Percentiles rank a stretch among this genome's conserved stretches.
Evolutionary conservation across 64 coral and sea anemone genomes (phyloP).

Genomic region (Dendrophyllia cribrosa): DNA sequence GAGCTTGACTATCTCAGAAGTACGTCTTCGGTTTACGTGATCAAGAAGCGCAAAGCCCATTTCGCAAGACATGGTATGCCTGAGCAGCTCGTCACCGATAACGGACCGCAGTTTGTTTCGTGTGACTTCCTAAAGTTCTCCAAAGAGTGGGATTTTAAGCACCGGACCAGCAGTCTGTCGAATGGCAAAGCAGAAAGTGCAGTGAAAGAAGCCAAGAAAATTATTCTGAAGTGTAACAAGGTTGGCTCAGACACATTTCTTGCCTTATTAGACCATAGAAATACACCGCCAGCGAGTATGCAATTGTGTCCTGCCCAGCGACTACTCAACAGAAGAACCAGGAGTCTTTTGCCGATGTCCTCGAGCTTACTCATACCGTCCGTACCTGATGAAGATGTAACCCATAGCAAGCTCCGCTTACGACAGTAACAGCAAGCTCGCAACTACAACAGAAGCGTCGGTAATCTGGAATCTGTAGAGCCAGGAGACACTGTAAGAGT

Average conservation of each 20-base stretch:
- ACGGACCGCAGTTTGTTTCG: too few relatives aligned
- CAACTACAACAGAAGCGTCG: not conserved
- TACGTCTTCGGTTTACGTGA: too few relatives aligned
- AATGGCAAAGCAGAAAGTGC: too few relatives aligned
- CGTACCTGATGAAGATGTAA: constrained; percentile 11
- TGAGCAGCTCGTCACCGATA: too few relatives aligned
- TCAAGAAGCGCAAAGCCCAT: too few relatives aligned
- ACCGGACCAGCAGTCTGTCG: too few relatives aligned
- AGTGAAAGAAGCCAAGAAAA: too few relatives aligned
- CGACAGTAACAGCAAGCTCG: constrained; percentile 8
- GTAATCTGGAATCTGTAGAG: not conserved
- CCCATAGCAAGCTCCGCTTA: not conserved
- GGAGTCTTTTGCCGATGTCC: constrained; percentile 23
- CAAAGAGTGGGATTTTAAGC: too few relatives aligned
- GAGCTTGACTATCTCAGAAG: not conserved
- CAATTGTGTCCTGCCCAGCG: constrained; percentile 10
- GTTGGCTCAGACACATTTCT: too few relatives aligned
- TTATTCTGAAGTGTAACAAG: too few relatives aligned
- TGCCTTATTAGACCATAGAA: not conserved
- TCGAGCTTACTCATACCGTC: not conserved
- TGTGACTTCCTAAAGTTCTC: too few relatives aligned
- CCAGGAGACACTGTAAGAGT: constrained; percentile 6
- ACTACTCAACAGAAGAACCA: not conserved
- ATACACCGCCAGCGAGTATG: not conserved
- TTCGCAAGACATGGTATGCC: too few relatives aligned